Conservation (phyloP, 2,888 invertebrate species). For the Eupithecia vulgata region DNA sequence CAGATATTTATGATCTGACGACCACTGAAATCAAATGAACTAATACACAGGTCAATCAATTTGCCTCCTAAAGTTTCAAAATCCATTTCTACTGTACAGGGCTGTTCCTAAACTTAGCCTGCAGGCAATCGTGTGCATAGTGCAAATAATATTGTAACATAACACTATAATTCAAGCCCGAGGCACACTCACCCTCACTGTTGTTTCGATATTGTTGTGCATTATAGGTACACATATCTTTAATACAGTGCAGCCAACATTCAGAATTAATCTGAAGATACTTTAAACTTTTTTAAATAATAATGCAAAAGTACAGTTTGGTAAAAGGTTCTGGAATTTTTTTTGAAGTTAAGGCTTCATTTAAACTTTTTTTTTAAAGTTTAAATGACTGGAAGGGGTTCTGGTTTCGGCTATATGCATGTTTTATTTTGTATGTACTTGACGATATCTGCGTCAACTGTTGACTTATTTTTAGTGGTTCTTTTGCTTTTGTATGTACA, state of each 20-base stretch:
- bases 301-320: too few relatives aligned
- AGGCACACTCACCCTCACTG: slow-evolving; percentile 51
- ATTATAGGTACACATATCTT: background rate
- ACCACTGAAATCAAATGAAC: too few relatives aligned
- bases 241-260: background rate
- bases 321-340: too few relatives aligned
- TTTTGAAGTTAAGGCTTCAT: too few relatives aligned
- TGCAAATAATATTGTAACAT: slow-evolving; percentile 57
- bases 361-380: too few relatives aligned
- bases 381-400: too few relatives aligned
- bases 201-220: slow-evolving; percentile 20
- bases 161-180: slow-evolving; percentile 71
- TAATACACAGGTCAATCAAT: background rate
- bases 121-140: slow-evolving; percentile 43
- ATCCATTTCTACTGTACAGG: slow-evolving; percentile 15
- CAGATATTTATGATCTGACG: background rate
- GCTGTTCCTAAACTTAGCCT: slow-evolving; percentile 31
- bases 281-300: too few relatives aligned
- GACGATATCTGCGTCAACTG: too few relatives aligned
- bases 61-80: slow-evolving; percentile 9
- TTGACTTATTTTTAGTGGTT: too few relatives aligned
- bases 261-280: background rate
- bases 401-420: too few relatives aligned
- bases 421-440: too few relatives aligned
- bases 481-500: too few relatives aligned